Conservation (phyloP, 2,888 invertebrate species). For the Pseudococcus longispinus region DNA sequence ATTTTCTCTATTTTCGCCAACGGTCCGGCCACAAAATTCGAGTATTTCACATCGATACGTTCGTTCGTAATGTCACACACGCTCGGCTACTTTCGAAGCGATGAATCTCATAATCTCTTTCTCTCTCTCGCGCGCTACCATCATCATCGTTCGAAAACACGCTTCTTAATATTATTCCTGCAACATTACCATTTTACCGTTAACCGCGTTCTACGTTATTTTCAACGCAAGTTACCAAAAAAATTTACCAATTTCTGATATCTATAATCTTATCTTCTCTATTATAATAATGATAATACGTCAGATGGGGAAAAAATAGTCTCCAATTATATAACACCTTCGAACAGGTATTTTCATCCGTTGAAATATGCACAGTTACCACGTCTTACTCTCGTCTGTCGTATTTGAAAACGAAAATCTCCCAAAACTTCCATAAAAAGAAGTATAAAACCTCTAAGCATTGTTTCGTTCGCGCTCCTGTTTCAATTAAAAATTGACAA, state of each 20-base stretch:
- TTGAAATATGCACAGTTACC: background rate
- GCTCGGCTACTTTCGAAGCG: background rate
- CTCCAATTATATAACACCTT: background rate
- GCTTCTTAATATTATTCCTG: background rate
- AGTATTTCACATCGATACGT: background rate
- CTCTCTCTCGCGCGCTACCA: background rate
- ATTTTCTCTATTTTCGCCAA: background rate
- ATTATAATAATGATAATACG: background rate
- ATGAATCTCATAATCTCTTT: background rate
- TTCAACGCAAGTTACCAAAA: background rate
- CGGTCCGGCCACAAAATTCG: background rate
- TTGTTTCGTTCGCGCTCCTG: background rate
- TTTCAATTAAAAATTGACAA: slow-evolving; percentile 28
- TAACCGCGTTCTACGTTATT: background rate
- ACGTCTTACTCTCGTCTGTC: background rate
- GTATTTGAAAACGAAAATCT: background rate
- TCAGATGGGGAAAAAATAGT: background rate
- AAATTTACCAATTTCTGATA: background rate
- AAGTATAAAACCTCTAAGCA: background rate
- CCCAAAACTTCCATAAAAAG: background rate
- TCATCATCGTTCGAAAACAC: background rate
- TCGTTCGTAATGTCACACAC: too few relatives aligned
- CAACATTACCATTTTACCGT: background rate
- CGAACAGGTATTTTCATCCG: background rate
- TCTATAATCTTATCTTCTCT: background rate